These are phyloP conservation scores for Grus americana DNA, from an alignment of 2,113 vertebrate genomes.

Conservation along the genomic window DNA sequence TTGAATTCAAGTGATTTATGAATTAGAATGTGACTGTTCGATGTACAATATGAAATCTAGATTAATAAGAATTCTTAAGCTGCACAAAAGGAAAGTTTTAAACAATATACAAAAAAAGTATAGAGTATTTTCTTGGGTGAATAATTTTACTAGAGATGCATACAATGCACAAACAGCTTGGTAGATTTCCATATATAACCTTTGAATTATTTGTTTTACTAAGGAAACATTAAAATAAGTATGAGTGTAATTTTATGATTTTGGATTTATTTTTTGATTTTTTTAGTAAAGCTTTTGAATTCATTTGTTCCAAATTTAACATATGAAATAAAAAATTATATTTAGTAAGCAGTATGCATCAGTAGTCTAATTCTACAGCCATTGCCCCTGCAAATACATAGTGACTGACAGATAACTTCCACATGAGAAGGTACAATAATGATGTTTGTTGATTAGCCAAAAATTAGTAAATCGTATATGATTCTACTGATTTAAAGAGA, in stretches of 20 bases:
- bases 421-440: not conserved
- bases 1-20: not conserved
- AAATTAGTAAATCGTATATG: not conserved
- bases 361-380: not conserved
- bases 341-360: not conserved
- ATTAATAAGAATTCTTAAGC: not conserved
- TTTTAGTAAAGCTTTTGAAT: not conserved
- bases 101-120: not conserved
- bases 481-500: not conserved
- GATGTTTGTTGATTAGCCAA: not conserved
- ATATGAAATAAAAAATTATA: not conserved
- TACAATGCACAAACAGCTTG: not conserved
- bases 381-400: not conserved
- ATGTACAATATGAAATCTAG: not conserved
- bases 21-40: not conserved
- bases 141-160: not conserved
- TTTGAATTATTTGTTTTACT: not conserved
- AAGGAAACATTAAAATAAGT: not conserved
- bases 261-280: not conserved
- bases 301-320: not conserved
- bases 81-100: not conserved
- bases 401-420: not conserved
- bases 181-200: not conserved
- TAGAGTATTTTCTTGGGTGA: not conserved
- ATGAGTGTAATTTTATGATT: not conserved